Conservation (phyloP, 1,140 invertebrate species). For the Drosophila jambulina region DNA sequence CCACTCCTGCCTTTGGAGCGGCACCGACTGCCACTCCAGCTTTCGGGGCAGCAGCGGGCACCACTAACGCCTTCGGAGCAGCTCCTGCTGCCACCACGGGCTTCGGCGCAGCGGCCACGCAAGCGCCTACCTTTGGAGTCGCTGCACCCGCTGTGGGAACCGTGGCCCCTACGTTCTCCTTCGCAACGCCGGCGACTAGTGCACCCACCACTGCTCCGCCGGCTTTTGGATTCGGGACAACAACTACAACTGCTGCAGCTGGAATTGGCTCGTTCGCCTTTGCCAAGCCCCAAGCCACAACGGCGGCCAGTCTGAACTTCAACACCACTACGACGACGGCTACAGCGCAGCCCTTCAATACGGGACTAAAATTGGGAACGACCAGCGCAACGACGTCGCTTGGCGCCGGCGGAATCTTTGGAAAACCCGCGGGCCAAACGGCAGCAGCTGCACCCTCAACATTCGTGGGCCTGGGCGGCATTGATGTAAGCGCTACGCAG, state of each 20-base stretch:
- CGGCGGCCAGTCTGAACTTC: conserved; percentile 76
- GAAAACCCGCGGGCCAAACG: conserved; percentile 60
- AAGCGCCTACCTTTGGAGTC: conserved; percentile 31
- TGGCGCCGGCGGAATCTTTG: conserved; percentile 78
- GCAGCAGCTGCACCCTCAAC: conserved; percentile 55
- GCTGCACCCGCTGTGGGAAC: conserved; percentile 53
- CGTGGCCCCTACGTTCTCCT: conserved; percentile 62
- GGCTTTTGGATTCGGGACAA: conserved; percentile 55
- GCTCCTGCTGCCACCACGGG: conserved; percentile 19
- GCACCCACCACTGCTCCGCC: conserved; percentile 47
- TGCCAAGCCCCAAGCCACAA: conserved; percentile 62
- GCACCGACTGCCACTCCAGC: conserved; percentile 8
- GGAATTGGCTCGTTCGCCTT: conserved; percentile 66
- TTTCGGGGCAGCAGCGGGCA: conserved; percentile 22
- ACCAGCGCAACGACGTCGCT: conserved; percentile 15
- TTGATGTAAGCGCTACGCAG: conserved; percentile 87
- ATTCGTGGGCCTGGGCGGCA: conserved; percentile 88
- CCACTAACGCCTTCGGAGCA: conserved; percentile 25
- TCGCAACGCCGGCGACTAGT: conserved; percentile 59
- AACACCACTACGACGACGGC: conserved; percentile 73
- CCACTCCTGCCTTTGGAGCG: not conserved
- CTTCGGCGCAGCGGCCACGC: conserved; percentile 25
- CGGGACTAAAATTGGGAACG: conserved; percentile 51
- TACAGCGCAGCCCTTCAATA: conserved; percentile 54
- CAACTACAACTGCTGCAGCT: conserved; percentile 53